Conservation (phyloP, 2,888 invertebrate genomes). For the Ophion ellenae region DNA sequence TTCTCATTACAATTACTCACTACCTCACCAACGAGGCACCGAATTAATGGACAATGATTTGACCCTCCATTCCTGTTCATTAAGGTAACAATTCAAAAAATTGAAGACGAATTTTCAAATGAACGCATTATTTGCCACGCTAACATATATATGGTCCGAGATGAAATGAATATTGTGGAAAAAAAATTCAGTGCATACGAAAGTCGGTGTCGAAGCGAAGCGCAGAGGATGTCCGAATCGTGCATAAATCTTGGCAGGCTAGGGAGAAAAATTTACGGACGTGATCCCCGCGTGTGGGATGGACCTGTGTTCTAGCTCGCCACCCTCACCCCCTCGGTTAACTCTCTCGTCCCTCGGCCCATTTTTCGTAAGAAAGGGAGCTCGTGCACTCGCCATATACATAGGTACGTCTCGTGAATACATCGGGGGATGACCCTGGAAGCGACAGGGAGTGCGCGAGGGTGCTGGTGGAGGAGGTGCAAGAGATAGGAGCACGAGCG, state of each 20-base stretch:
- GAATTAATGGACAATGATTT: no score
- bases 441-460: constrained; percentile 21
- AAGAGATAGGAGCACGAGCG: constrained; percentile 66
- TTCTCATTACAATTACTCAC: no score
- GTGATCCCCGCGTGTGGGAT: constrained; percentile 43
- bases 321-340: not conserved
- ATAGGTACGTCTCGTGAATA: constrained; percentile 43
- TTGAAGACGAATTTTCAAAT: no score
- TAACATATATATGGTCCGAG: not conserved
- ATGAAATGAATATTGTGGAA: not conserved
- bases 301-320: not conserved
- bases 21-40: no score
- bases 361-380: constrained; percentile 27
- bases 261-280: constrained; percentile 50
- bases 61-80: no score
- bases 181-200: constrained; percentile 8
- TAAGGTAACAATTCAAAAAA: no score
- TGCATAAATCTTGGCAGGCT: constrained; percentile 52
- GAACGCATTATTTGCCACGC: not conserved
- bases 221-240: constrained; percentile 17
- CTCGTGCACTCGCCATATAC: constrained; percentile 8
- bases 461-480: constrained; percentile 57
- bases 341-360: constrained; percentile 24
- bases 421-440: constrained; percentile 20
- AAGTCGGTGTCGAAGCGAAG: constrained; percentile 1